Conservation (phyloP, 2,888 invertebrate genomes). For the Pogonocherus hispidulus region DNA sequence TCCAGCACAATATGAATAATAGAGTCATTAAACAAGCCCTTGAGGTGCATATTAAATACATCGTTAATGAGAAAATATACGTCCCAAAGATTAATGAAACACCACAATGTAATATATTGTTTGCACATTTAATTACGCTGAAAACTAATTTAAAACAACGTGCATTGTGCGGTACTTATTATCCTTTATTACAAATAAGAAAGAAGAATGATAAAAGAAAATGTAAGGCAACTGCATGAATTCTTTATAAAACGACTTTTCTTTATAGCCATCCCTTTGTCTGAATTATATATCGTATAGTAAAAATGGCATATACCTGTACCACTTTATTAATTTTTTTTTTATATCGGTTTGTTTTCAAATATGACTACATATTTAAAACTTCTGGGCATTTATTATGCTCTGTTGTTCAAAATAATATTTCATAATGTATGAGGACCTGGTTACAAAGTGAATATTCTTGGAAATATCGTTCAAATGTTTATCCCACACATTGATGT, state of each 20-base stretch:
- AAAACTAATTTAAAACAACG: constrained; percentile 13
- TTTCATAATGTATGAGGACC: too few relatives aligned
- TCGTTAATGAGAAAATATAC: constrained; percentile 29
- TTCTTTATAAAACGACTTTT: constrained; percentile 28
- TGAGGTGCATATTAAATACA: constrained; percentile 27
- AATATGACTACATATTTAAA: too few relatives aligned
- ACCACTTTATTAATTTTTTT: constrained; percentile 21
- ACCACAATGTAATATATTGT: constrained; percentile 18
- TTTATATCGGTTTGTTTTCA: neutral
- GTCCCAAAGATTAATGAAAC: constrained; percentile 24
- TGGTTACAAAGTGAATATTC: constrained; percentile 6
- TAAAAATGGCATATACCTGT: constrained; percentile 34
- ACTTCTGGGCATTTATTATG: too few relatives aligned
- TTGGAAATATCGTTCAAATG: neutral
- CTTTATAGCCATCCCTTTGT: constrained; percentile 27
- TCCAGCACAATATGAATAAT: constrained; percentile 14
- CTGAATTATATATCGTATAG: constrained; percentile 34
- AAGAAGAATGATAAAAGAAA: constrained; percentile 18
- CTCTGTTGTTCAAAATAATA: too few relatives aligned
- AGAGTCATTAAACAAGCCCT: constrained; percentile 23
- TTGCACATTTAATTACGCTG: constrained; percentile 4
- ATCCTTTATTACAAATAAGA: constrained; percentile 17
- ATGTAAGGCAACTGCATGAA: constrained; percentile 28
- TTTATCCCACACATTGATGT: constrained; percentile 16
- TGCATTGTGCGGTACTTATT: neutral